Evolutionary conservation across 2,113 vertebrate species (phyloP), one percentile per base, ranked within the genome.

Genomic region (Elgaria multicarinata): DNA sequence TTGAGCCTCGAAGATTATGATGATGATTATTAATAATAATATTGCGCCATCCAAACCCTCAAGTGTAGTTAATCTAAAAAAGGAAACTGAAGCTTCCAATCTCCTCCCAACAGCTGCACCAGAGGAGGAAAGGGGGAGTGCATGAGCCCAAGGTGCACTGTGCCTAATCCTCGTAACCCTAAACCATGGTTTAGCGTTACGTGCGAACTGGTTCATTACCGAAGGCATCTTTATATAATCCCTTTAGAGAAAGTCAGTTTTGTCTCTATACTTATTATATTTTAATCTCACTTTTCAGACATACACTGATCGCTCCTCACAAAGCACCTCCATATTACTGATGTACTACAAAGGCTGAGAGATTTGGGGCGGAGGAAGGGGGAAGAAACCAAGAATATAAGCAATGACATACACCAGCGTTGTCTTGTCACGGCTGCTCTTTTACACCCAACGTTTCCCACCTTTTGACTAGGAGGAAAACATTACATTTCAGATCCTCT

Each of bases 401-500:
- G 64, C 86, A 36, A 64, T 0, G n/a, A 82, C 46, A 89, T 88
- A 79, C 46, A n/a, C 28, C 13, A 72, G 76, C 16, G 8, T 92
- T 64, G 24, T 71, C 90, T 36, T 31, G 50, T 77, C 79, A 86
- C 39, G 53, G 50, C 50, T 22, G 58, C 20, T 62, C 58, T 62
- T 62, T 62, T 62, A 22, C 58, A 62, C 58, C 22, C 22, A 20
- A 62, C 18, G 20, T 3, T 62, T 22, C 18, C 26, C 81, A 28
- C 16, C 39, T 39, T n/a, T 46, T 8, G 18, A 10, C 22, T 39
- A 55, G n/a, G 33, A 26, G 85, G 0, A 0, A 1, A n/a, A 33
- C 50, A 84, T 89, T 50, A 72, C 9, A 50, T 12, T 84, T 87
- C 71, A 58, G 75, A 83, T 77, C n/a, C 66, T 77, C 31, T 80